Evolutionary conservation across 1,140 invertebrate genomes (phyloP).

Genomic region (Orius laevigatus): DNA sequence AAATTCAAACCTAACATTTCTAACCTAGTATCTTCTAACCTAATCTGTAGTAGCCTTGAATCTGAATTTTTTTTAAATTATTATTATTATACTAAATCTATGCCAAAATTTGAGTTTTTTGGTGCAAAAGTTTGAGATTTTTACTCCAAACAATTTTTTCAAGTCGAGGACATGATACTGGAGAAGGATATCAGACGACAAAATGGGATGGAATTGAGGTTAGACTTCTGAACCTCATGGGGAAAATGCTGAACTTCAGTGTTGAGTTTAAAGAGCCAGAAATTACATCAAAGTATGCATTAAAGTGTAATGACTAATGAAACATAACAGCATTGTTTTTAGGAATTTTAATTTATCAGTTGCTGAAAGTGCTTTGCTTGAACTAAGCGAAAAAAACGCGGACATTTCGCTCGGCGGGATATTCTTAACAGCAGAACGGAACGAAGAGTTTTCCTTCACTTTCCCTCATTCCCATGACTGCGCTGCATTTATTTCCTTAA

Average conservation of each 20-base stretch:
- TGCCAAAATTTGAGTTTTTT: no score
- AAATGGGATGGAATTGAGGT: slow-evolving; percentile 52
- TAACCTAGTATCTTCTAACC: no score
- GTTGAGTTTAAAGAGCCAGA: slow-evolving; percentile 41
- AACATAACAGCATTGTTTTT: background rate
- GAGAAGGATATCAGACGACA: slow-evolving; percentile 28
- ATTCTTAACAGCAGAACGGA: slow-evolving; percentile 39
- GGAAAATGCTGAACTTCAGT: slow-evolving; percentile 46
- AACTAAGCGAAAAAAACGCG: slow-evolving; percentile 25
- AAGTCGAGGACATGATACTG: slow-evolving; percentile 19
- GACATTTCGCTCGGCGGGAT: slow-evolving; percentile 50
- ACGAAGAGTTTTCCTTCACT: slow-evolving; percentile 35
- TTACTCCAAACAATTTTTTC: no score
- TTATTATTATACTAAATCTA: no score
- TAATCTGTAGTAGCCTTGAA: background rate
- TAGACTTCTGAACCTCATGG: slow-evolving; percentile 38
- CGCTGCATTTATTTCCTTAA: slow-evolving; percentile 51
- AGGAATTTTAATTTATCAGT: background rate
- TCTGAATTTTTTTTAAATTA: no score
- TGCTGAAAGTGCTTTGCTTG: background rate
- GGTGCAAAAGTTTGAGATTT: no score
- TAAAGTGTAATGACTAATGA: background rate
- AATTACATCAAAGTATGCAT: slow-evolving; percentile 21
- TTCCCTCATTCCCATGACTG: slow-evolving; percentile 48
- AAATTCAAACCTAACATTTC: no score